These are phyloP conservation scores for Sinonovacula constricta DNA, from an alignment of 1,140 invertebrate genomes.

Conservation along the genomic window DNA sequence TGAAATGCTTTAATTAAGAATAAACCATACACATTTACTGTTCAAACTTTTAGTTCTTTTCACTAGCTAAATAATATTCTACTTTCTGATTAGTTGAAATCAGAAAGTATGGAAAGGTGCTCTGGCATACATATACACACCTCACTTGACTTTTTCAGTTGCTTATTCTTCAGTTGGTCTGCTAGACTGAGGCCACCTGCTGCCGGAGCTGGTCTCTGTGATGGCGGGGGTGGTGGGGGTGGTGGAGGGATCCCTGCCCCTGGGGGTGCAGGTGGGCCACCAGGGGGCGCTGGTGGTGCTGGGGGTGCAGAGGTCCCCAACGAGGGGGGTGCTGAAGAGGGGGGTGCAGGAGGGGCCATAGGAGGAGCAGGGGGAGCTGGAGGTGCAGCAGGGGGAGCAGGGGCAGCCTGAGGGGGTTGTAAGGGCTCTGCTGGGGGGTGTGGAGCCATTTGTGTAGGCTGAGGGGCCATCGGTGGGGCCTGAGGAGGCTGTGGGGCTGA, in stretches of 20 bases:
- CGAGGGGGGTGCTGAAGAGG: conserved; percentile 10
- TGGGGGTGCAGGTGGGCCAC: not conserved
- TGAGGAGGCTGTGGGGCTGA: conserved; percentile 26
- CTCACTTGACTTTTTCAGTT: no score
- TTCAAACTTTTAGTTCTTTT: no score
- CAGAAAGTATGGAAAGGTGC: no score
- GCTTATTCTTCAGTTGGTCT: not conserved
- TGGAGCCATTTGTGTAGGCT: conserved; percentile 34
- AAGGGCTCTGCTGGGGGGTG: conserved; percentile 76
- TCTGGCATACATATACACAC: no score
- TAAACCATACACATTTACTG: no score
- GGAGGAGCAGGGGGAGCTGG: conserved; percentile 34
- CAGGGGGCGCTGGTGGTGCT: conserved; percentile 35
- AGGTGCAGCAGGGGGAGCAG: conserved; percentile 73
- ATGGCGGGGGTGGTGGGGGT: not conserved
- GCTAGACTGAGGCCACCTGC: not conserved
- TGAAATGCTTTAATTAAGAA: no score
- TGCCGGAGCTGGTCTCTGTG: not conserved
- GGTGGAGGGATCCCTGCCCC: not conserved
- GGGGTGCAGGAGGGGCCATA: conserved; percentile 13
- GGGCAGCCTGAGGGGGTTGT: conserved; percentile 26
- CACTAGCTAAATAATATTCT: no score
- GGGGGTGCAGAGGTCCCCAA: not conserved
- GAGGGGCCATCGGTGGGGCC: conserved; percentile 27
- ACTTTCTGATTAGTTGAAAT: no score